These are phyloP conservation scores for Polypedilum pembai DNA, from an alignment of 1,140 invertebrate genomes.

Conservation along the genomic window DNA sequence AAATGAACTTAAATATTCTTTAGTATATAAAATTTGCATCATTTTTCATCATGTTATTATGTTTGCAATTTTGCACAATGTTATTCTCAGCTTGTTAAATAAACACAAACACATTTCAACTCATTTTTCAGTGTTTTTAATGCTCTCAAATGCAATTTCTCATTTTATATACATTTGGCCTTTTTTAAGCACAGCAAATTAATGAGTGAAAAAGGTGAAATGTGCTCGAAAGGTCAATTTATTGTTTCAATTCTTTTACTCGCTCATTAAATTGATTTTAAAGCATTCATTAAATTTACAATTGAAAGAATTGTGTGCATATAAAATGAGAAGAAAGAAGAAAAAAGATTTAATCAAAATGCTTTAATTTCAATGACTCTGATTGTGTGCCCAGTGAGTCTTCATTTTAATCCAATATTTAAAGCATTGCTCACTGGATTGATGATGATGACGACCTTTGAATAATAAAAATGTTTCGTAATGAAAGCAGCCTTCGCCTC, in stretches of 20 bases:
- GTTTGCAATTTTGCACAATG: no score
- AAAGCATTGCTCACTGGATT: neutral
- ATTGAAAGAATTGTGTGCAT: neutral
- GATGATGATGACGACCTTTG: conserved; percentile 10
- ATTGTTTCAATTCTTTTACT: neutral
- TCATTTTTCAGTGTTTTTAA: no score
- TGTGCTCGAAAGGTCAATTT: neutral
- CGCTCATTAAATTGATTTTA: no score
- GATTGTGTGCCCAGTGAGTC: no score
- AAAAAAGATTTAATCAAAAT: neutral
- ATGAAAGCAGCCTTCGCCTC: neutral
- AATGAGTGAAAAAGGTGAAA: conserved; percentile 12
- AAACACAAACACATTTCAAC: no score
- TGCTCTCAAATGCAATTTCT: no score
- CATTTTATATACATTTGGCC: no score
- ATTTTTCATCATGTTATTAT: no score
- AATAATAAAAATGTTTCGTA: neutral
- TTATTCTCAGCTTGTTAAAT: no score
- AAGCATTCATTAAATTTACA: neutral
- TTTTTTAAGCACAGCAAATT: neutral
- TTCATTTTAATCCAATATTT: no score
- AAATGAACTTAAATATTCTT: no score
- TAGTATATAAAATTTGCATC: no score
- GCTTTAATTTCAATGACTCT: neutral
- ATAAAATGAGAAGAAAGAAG: neutral